These are phyloP conservation scores for Phainopepla nitens DNA, from an alignment of 2,113 vertebrate genomes.

Conservation along the genomic window DNA sequence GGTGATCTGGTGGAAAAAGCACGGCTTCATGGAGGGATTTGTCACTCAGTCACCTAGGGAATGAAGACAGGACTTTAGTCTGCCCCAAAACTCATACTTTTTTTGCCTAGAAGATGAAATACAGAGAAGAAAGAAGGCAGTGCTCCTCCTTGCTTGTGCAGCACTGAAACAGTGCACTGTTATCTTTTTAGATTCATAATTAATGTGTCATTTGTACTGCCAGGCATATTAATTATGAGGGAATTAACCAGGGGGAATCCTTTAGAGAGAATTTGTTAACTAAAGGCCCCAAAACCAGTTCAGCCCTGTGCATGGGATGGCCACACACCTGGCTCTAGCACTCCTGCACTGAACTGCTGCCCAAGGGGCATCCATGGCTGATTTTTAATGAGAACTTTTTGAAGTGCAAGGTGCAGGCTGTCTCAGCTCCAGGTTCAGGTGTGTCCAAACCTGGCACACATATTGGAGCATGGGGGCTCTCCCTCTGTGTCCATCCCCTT, in stretches of 20 bases:
- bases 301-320: background rate
- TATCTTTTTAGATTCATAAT: background rate
- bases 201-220: background rate
- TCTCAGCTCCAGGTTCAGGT: background rate
- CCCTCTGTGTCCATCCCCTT: background rate
- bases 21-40: background rate
- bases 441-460: background rate
- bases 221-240: background rate
- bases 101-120: background rate
- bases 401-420: background rate
- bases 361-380: background rate
- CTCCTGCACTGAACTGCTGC: background rate
- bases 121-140: background rate
- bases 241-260: background rate
- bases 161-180: background rate
- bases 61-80: background rate
- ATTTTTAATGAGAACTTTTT: background rate
- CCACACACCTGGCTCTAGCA: background rate
- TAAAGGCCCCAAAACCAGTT: background rate
- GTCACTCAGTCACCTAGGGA: background rate
- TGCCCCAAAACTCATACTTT: rapidly evolving
- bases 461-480: rapidly evolving
- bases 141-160: background rate
- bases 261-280: background rate
- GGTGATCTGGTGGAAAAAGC: background rate